A percentile compares a stretch with the other conserved stretches of the same genome.
phyloP scores from a whole-genome alignment of 2,797 vertebrate genomes.

The Cichlasoma orientale region DNA sequence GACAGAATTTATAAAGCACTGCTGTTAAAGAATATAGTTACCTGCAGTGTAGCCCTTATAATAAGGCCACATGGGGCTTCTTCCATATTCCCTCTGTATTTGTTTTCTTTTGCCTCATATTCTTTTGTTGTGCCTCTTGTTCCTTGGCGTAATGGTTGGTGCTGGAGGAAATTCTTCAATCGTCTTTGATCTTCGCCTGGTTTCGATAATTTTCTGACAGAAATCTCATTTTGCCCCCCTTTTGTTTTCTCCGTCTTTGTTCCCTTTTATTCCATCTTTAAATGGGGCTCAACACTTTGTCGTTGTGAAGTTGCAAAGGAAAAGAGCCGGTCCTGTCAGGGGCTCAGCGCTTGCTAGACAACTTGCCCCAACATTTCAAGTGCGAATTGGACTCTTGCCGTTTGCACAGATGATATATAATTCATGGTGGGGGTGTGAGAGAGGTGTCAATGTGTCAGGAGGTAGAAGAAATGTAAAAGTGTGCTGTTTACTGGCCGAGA shows the following conservation, averaged over 20 bases:
- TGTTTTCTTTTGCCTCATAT: slow-evolving; percentile 82
- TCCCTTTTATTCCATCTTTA: slow-evolving; percentile 62
- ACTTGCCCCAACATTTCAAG: slow-evolving; percentile 86
- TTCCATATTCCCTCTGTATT: slow-evolving; percentile 82
- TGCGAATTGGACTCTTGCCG: slow-evolving; percentile 83
- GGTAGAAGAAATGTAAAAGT: slow-evolving; percentile 84
- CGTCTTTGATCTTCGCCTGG: slow-evolving; percentile 73
- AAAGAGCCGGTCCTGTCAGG: slow-evolving; percentile 77
- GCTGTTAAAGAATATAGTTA: slow-evolving; percentile 83
- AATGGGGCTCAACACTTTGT: slow-evolving; percentile 71
- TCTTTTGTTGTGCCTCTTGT: slow-evolving; percentile 82
- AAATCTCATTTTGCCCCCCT: slow-evolving; percentile 69
- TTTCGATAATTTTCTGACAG: slow-evolving; percentile 80
- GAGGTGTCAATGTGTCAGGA: slow-evolving; percentile 86
- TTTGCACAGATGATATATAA: slow-evolving; percentile 83
- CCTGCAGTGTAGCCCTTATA: slow-evolving; percentile 88
- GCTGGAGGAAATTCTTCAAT: slow-evolving; percentile 78
- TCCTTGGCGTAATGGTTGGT: slow-evolving; percentile 73
- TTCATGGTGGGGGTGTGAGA: slow-evolving; percentile 83
- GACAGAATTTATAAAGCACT: slow-evolving; percentile 91
- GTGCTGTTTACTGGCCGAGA: slow-evolving; percentile 83
- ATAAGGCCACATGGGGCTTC: slow-evolving; percentile 91
- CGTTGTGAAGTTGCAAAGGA: slow-evolving; percentile 66
- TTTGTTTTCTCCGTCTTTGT: slow-evolving; percentile 63
- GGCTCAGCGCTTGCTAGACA: slow-evolving; percentile 70